These are phyloP conservation scores for Bubalus kerabau DNA, from an alignment of 2,113 vertebrate species.

Conservation along the genomic window DNA sequence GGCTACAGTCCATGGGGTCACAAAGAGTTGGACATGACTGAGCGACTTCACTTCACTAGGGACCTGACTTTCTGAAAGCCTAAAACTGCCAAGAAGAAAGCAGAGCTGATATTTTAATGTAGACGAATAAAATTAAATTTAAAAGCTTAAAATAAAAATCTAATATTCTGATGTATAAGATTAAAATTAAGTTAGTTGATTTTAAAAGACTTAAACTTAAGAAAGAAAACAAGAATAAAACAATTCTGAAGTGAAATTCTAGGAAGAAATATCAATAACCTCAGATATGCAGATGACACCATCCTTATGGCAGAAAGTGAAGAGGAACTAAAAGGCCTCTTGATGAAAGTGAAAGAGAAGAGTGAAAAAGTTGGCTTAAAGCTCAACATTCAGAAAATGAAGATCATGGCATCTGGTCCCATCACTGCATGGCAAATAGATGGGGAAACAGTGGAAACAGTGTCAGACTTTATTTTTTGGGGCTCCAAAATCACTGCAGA, in stretches of 20 bases:
- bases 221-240: background rate
- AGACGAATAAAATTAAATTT: background rate
- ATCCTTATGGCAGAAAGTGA: no score
- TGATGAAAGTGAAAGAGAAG: no score
- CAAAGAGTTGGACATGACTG: background rate
- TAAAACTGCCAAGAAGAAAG: background rate
- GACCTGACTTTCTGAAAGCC: background rate
- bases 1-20: background rate
- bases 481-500: no score
- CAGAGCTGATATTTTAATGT: background rate
- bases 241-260: slow-evolving; percentile 13
- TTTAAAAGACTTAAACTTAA: background rate
- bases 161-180: background rate
- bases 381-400: no score
- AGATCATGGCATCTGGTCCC: no score
- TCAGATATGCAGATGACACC: no score
- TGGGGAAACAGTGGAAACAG: no score
- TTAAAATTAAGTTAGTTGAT: background rate
- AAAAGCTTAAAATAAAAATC: background rate
- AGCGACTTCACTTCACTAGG: background rate
- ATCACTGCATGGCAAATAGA: no score
- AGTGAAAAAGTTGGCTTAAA: no score
- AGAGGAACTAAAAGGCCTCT: no score
- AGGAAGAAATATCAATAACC: no score
- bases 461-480: no score